These are phyloP conservation scores for Thera obeliscata DNA, from an alignment of 2,888 invertebrate species.

Conservation along the genomic window DNA sequence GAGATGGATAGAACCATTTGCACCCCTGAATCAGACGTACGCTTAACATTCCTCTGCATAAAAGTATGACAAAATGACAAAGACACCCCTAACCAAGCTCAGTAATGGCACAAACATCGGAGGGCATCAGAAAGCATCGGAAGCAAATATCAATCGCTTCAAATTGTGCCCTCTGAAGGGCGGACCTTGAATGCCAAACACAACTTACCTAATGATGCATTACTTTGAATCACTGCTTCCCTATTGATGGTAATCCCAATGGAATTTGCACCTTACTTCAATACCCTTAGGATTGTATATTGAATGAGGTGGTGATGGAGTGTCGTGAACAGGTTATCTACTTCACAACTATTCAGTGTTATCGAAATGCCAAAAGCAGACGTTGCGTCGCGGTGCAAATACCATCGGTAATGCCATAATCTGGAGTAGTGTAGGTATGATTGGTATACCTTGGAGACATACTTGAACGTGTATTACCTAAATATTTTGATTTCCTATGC, in stretches of 20 bases:
- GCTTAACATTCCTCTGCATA: constrained; percentile 20
- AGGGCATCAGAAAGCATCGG: constrained; percentile 51
- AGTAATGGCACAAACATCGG: constrained; percentile 52
- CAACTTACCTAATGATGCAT: constrained; percentile 65
- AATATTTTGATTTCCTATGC: background rate
- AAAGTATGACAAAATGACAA: constrained; percentile 35
- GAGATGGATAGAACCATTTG: background rate
- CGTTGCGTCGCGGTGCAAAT: constrained; percentile 24
- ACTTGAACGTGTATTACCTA: background rate
- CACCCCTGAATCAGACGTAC: constrained; percentile 10
- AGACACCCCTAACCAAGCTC: constrained; percentile 43
- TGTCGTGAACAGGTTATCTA: constrained; percentile 59
- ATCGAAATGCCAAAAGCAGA: constrained; percentile 57
- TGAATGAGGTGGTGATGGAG: constrained; percentile 2
- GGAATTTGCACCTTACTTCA: constrained; percentile 31
- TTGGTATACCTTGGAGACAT: constrained; percentile 11
- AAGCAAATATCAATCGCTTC: constrained; percentile 68
- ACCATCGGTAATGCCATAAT: constrained; percentile 17
- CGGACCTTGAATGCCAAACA: constrained; percentile 68
- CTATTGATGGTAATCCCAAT: constrained; percentile 39
- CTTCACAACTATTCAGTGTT: constrained; percentile 57
- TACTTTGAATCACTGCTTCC: constrained; percentile 59
- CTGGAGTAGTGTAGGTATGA: constrained; percentile 3
- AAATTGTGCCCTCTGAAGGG: constrained; percentile 58
- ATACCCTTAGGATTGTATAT: background rate